These are phyloP conservation scores for Stigmatopora argus DNA, from an alignment of 2,113 vertebrate genomes.

Conservation along the genomic window DNA sequence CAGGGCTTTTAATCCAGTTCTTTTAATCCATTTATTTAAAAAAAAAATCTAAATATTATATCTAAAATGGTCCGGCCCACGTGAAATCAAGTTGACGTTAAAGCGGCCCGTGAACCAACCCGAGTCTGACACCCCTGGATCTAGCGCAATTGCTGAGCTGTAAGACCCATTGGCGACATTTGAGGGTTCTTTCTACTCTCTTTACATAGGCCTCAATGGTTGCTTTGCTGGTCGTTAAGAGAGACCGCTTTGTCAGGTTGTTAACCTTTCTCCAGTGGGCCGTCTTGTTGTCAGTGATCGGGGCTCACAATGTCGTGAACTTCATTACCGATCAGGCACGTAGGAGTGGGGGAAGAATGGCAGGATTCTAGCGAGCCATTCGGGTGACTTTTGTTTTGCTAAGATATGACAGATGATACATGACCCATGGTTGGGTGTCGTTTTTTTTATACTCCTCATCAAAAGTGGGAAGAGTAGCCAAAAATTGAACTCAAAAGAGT, in stretches of 20 bases:
- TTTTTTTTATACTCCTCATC: too few species aligned
- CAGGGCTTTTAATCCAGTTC: too few species aligned
- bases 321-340: too few species aligned
- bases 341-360: not conserved
- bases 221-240: not conserved
- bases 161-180: not conserved
- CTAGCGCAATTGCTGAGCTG: not conserved
- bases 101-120: too few species aligned
- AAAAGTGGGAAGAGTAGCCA: too few species aligned
- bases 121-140: slow-evolving; percentile 1
- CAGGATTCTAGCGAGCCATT: not conserved
- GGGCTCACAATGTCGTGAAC: not conserved
- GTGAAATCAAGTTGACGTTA: too few species aligned
- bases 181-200: not conserved
- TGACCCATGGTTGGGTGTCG: too few species aligned
- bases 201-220: not conserved
- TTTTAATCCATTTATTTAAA: too few species aligned
- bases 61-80: too few species aligned
- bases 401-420: not conserved
- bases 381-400: not conserved
- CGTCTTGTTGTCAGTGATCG: not conserved
- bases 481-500: too few species aligned
- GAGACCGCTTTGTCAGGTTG: not conserved
- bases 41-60: too few species aligned
- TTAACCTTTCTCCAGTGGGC: slow-evolving; percentile 4